Percentiles rank a stretch among this genome's conserved stretches.
Conservation (phyloP, 2,888 invertebrate species). For the Sarcophaga variegata region DNA sequence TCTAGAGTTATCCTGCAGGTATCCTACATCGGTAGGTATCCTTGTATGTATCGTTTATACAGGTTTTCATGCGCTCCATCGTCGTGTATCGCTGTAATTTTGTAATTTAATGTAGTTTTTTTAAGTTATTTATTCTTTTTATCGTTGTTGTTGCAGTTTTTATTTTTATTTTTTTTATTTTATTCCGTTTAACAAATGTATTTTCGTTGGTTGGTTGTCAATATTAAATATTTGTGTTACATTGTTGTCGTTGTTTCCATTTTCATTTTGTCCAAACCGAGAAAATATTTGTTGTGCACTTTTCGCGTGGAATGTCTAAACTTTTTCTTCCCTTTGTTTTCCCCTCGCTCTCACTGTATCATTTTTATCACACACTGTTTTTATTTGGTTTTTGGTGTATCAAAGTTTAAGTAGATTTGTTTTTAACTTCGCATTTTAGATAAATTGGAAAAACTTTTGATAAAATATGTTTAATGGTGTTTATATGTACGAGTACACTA, state of each 20-base stretch:
- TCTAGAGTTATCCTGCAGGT: too few relatives aligned
- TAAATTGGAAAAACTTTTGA: too few relatives aligned
- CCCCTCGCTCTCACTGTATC: too few relatives aligned
- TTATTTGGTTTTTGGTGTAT: background rate
- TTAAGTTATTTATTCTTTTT: constrained; percentile 31
- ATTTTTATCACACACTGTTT: background rate
- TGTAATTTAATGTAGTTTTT: background rate
- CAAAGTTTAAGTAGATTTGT: constrained; percentile 14
- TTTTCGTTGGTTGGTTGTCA: constrained; percentile 41
- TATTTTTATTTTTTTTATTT: background rate
- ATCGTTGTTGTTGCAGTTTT: constrained; percentile 18
- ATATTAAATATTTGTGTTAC: background rate
- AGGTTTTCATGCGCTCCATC: too few relatives aligned
- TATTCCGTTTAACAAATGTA: constrained; percentile 8
- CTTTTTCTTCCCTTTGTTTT: background rate
- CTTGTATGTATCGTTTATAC: too few relatives aligned
- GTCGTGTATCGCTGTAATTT: background rate
- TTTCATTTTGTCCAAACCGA: constrained; percentile 16
- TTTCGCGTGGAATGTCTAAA: constrained; percentile 43
- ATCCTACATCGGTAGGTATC: accelerated
- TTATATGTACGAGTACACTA: too few relatives aligned
- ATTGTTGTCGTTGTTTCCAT: constrained; percentile 11
- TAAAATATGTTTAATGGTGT: too few relatives aligned
- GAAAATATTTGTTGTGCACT: constrained; percentile 8
- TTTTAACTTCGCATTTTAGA: too few relatives aligned